Conservation (phyloP, 1,140 invertebrate genomes). For the Conopomorpha cramerella region DNA sequence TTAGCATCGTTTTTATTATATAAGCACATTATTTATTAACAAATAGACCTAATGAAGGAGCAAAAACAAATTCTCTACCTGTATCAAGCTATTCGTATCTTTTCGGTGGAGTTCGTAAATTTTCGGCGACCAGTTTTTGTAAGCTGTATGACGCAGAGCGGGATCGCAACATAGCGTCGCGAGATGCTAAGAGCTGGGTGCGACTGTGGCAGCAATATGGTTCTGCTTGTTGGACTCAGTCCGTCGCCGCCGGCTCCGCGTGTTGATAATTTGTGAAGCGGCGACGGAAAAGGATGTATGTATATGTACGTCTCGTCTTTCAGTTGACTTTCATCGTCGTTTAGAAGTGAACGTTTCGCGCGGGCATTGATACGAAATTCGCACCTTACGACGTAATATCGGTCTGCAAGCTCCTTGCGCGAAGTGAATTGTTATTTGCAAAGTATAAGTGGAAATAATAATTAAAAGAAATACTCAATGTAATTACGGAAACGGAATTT, state of each 20-base stretch:
- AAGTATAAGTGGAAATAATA: too few relatives aligned
- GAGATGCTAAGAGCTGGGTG: slow-evolving; percentile 29
- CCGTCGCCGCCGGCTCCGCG: slow-evolving; percentile 19
- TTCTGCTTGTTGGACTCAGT: slow-evolving; percentile 15
- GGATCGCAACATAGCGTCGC: slow-evolving; percentile 28
- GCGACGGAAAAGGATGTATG: slow-evolving; percentile 49
- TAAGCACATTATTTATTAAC: slow-evolving; percentile 13
- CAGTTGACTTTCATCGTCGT: slow-evolving; percentile 59
- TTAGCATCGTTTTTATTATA: slow-evolving; percentile 10
- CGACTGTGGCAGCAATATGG: slow-evolving; percentile 34
- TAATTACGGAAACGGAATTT: too few relatives aligned
- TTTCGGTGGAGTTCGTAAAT: slow-evolving; percentile 24
- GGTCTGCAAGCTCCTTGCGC: too few relatives aligned
- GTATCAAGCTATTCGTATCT: slow-evolving; percentile 15
- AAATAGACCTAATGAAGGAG: slow-evolving; percentile 17
- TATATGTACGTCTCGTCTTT: slow-evolving; percentile 56
- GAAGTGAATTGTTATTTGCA: too few relatives aligned
- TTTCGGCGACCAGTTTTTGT: slow-evolving; percentile 25
- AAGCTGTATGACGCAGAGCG: slow-evolving; percentile 22
- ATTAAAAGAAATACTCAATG: too few relatives aligned
- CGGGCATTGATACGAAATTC: slow-evolving; percentile 48
- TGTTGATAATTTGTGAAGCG: slow-evolving; percentile 54
- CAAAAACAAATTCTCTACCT: slow-evolving; percentile 17
- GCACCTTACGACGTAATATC: too few relatives aligned
- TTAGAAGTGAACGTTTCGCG: slow-evolving; percentile 55